Evolutionary conservation across 2,113 vertebrate genomes (phyloP), one percentile per base, ranked within the genome.

Genomic region (Motacilla alba): DNA sequence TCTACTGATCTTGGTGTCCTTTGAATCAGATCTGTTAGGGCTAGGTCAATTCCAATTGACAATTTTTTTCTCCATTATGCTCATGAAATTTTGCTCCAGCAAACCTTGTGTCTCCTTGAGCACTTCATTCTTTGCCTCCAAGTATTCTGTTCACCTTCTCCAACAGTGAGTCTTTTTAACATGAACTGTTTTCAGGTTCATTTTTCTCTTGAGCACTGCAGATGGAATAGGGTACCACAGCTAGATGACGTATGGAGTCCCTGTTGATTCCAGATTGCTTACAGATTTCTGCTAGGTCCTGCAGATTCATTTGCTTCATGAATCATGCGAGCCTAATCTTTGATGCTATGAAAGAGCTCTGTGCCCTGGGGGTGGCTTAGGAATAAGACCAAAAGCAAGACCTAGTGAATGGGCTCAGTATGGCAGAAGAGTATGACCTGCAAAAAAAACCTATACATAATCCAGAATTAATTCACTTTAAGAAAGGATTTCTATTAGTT

Each of bases 241-340:
- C 81, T 74, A 58, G 63, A 72, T 91, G 63, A 93, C 7, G 17
- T 86, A 30, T 15, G 23, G 50, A 72, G 33, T 89, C 80, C 76
- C 77, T 68, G 86, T 81, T 72, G 89, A 75, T 84, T 91, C 62
- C 87, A 92, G 64, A 92, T 82, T 91, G 80, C 53, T 89, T 78
- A 56, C 66, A 84, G 66, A 56, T 84, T 96, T 89, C 83, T 94
- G 66, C 66, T 84, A 60, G 35, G 56, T 92, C 80, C 89, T 84
- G 77, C 0, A 0, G 83, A n/a, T n/a, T n/a, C n/a, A n/a, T 68
- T 84, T 84, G 26, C 69, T 82, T 47, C 89, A 66, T 82, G 87
- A 94, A 84, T 94, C 81, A 53, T 41, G 26, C 66, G 44, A 53
- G 28, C 43, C 83, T 81, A 23, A 90, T 83, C 44, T 83, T 59